A percentile compares a stretch with the other conserved stretches of the same genome.
Evolutionary conservation across 37 sponge, comb jelly and placozoan genomes (phyloP).

Genomic region (Cliona cf. orientalis): DNA sequence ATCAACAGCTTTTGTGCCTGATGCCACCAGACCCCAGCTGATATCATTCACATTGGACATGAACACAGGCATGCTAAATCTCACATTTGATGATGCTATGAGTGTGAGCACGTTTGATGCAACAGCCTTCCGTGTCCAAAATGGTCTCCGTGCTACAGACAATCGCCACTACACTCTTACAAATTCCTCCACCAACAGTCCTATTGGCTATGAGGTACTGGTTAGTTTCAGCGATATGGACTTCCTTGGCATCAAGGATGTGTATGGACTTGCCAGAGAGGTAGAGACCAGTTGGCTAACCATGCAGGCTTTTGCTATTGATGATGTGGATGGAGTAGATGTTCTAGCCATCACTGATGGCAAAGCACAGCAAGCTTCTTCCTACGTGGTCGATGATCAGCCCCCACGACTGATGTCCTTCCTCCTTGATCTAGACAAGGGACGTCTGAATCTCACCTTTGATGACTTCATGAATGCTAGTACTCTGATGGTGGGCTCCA

Average conservation of each 20-base stretch:
- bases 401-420: slow-evolving; percentile 65
- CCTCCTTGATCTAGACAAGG: slow-evolving; percentile 59
- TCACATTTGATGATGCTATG: slow-evolving; percentile 91
- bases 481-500: slow-evolving; percentile 15
- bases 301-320: slow-evolving; percentile 95
- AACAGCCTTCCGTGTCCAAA: slow-evolving; percentile 83
- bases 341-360: slow-evolving; percentile 89
- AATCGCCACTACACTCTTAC: slow-evolving; percentile 59
- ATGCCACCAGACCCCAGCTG: slow-evolving; percentile 76
- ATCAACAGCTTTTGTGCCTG: slow-evolving; percentile 64
- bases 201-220: slow-evolving; percentile 57
- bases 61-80: slow-evolving; percentile 67
- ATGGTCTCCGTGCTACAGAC: slow-evolving; percentile 16
- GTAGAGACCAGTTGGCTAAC: slow-evolving; percentile 70
- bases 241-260: slow-evolving; percentile 77
- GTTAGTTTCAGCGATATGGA: slow-evolving; percentile 79
- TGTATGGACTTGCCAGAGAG: slow-evolving; percentile 57
- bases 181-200: slow-evolving; percentile 36
- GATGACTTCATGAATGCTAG: slow-evolving; percentile 70
- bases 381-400: slow-evolving; percentile 38
- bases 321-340: slow-evolving; percentile 85
- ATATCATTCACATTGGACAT: slow-evolving; percentile 75
- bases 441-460: slow-evolving; percentile 68
- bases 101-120: slow-evolving; percentile 61
- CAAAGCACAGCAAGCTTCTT: slow-evolving; percentile 56